Base-by-base conservation (phyloP, 2,113 vertebrate genomes). In the Axis porcinus region DNA sequence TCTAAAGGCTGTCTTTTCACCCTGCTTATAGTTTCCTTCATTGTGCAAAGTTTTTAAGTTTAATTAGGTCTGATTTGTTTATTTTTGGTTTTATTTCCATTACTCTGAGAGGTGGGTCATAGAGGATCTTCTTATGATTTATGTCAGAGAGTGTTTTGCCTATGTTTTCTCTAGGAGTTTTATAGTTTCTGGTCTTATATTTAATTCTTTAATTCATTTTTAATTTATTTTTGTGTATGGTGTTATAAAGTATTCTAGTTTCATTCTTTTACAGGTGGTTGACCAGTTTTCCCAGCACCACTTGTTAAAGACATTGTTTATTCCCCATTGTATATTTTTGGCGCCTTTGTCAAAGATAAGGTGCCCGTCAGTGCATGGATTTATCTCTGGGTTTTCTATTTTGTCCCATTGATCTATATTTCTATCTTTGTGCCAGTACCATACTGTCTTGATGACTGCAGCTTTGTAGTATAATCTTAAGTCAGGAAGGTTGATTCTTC, bases 321-420 rank as follows among this genome's bases (percentile, higher is more conserved):
- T 36, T 70, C 64, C 36, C 9, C 4, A 23, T 36, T 70, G 64
- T 70, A 70, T 36, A 70, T 36, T 70, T 67, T 36, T 21, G 64
- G n/a, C n/a, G 12, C 19, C 17, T 70, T 70, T 70, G 17, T 70
- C n/a, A 70, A 36, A 21, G 64, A 36, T 11, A 36, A 70, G n/a
- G 64, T 36, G n/a, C 4, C 0, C 17, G 1, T 70, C 5, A 2
- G n/a, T 70, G n/a, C 10, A 17, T 36, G n/a, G 2, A 36, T 70
- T 70, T 70, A 36, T 70, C 64, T 70, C 8, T 70, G 9, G 2
- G 33, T 21, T 70, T 67, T 70, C 64, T 70, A 11, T 70, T 70
- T 67, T 70, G 17, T 70, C 12, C n/a, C n/a, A 36, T 5, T 70
- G 9, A 36, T 70, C n/a, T 36, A 21, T 70, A 36, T 36, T 70